Evolutionary conservation across 2,888 invertebrate genomes (phyloP).

Genomic region (Creontiades dilutus): DNA sequence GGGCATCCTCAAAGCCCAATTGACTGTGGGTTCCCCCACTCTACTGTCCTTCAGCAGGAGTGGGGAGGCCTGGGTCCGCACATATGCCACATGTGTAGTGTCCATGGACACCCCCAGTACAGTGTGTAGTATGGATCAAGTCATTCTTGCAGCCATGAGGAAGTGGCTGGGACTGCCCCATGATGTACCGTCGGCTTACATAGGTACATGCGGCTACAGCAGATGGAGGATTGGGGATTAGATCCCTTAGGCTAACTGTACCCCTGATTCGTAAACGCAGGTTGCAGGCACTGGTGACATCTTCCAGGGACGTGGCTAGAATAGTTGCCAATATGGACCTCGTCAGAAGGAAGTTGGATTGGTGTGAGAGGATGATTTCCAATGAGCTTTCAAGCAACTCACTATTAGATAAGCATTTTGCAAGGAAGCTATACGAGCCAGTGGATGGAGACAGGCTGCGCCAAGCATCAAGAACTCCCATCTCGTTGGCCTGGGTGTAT

Average conservation of each 20-base stretch:
- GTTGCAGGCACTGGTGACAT: not conserved
- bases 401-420: too few species aligned
- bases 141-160: constrained; percentile 76
- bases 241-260: constrained; percentile 71
- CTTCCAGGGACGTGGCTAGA: not conserved
- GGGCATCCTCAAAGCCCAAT: too few species aligned
- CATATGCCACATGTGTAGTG: too few species aligned
- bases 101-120: too few species aligned
- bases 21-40: too few species aligned
- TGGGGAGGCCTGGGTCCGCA: too few species aligned
- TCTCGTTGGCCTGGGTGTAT: not conserved
- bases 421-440: not conserved
- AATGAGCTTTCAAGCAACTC: not conserved
- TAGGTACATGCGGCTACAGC: constrained; percentile 72
- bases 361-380: not conserved
- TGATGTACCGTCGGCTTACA: constrained; percentile 77
- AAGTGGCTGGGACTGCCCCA: constrained; percentile 77
- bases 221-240: constrained; percentile 76
- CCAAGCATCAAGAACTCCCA: constrained; percentile 4
- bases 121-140: constrained; percentile 77
- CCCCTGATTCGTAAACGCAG: not conserved
- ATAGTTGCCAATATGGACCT: not conserved
- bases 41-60: too few species aligned
- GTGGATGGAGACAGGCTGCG: not conserved
- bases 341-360: not conserved